phyloP scores from a whole-genome alignment of 2,888 invertebrate genomes.

The Beris morrisii region DNA sequence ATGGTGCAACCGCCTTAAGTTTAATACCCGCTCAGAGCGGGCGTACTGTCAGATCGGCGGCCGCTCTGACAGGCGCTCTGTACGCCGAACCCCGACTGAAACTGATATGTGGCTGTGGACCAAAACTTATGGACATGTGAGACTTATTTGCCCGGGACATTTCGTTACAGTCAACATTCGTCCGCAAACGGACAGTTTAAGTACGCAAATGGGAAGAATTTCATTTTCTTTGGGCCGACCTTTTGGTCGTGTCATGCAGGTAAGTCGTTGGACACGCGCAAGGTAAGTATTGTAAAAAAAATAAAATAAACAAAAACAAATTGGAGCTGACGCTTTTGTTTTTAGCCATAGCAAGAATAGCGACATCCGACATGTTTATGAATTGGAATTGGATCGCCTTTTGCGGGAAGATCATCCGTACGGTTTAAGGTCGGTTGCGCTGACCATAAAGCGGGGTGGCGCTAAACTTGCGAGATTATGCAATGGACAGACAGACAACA shows the following conservation, averaged over 20 bases:
- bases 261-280: neutral
- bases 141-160: constrained; percentile 33
- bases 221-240: constrained; percentile 31
- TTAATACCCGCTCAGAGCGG: no score
- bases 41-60: no score
- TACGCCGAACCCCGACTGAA: neutral
- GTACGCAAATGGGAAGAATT: constrained; percentile 38
- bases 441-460: constrained; percentile 25
- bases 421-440: constrained; percentile 14
- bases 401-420: constrained; percentile 18
- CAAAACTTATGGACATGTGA: constrained; percentile 38
- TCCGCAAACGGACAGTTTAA: neutral
- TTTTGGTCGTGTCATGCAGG: constrained; percentile 30
- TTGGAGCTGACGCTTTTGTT: constrained; percentile 12
- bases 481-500: constrained; percentile 9
- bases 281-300: neutral
- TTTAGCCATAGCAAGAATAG: no score
- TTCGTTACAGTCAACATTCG: neutral
- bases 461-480: constrained; percentile 3
- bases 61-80: neutral
- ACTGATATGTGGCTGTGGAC: constrained; percentile 23
- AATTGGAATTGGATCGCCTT: constrained; percentile 16
- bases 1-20: no score
- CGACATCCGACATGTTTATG: constrained; percentile 12
- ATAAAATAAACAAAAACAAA: neutral